Evolutionary conservation across 1,140 invertebrate genomes (phyloP).

Genomic region (Steinernema khuongi): DNA sequence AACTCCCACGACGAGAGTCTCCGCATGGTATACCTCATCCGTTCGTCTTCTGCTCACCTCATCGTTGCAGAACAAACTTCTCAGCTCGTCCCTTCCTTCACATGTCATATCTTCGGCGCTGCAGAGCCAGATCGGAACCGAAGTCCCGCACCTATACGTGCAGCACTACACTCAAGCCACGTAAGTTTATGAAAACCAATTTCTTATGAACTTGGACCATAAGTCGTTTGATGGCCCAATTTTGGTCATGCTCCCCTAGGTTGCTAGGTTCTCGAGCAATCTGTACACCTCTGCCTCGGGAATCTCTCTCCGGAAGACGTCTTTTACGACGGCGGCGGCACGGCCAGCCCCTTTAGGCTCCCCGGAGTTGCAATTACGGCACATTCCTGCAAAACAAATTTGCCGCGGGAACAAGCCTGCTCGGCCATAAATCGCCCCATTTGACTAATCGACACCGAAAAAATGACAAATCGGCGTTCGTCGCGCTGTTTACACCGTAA

Average conservation of each 20-base stretch:
- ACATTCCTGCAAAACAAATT: neutral
- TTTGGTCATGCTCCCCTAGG: neutral
- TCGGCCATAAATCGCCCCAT: neutral
- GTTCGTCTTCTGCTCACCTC: neutral
- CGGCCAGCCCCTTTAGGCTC: neutral
- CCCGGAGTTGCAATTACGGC: neutral
- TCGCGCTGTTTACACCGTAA: constrained; percentile 14
- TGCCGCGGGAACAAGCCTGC: neutral
- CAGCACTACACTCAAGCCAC: constrained; percentile 47
- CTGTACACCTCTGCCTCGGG: too few species aligned
- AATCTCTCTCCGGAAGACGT: neutral
- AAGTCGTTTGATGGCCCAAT: neutral
- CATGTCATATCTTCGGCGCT: constrained; percentile 47
- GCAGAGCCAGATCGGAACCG: constrained; percentile 38
- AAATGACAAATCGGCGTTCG: constrained; percentile 3
- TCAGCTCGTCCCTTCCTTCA: constrained; percentile 43
- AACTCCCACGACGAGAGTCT: constrained; percentile 31
- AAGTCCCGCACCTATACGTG: constrained; percentile 46
- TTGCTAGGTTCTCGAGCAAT: too few species aligned
- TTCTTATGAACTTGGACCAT: neutral
- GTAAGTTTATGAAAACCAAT: constrained; percentile 27
- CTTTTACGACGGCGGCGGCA: constrained; percentile 1
- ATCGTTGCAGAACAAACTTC: constrained; percentile 43
- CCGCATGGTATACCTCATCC: constrained; percentile 40
- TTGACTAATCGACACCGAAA: constrained; percentile 9